Percentiles rank a stretch among this genome's conserved stretches.
Conservation (phyloP, 1,140 invertebrate genomes). For the Drosophila suzukii region DNA sequence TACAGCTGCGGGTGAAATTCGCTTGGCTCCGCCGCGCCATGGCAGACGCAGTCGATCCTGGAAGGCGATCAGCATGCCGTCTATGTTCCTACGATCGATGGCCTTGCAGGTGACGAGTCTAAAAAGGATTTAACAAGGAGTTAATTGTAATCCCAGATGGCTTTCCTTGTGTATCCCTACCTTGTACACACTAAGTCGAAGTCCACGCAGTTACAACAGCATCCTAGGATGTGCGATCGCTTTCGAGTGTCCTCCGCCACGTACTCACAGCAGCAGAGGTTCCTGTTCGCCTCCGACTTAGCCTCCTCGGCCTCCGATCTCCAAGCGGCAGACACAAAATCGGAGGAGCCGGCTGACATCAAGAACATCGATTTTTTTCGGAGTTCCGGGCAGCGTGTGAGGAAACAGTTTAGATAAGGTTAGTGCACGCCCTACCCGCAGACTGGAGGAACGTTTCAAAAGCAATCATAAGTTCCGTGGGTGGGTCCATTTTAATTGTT, state of each 20-base stretch:
- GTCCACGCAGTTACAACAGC: conserved; percentile 87
- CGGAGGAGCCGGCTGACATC: conserved; percentile 27
- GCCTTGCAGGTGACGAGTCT: conserved; percentile 65
- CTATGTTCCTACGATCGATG: conserved; percentile 56
- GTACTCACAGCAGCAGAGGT: conserved; percentile 87
- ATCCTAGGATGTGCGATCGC: conserved; percentile 86
- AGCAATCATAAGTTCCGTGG: background rate
- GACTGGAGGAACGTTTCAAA: background rate
- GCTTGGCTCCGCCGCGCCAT: conserved; percentile 86
- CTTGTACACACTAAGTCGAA: conserved; percentile 84
- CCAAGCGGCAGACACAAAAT: conserved; percentile 42
- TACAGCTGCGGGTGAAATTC: conserved; percentile 78
- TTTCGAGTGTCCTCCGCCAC: conserved; percentile 84
- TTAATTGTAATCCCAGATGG: background rate
- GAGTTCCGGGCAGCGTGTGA: conserved; percentile 53
- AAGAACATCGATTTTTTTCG: conserved; percentile 38
- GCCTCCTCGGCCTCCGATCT: conserved; percentile 47
- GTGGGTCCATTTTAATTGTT: conserved; percentile 3
- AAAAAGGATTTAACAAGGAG: background rate
- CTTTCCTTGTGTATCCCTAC: conserved; percentile 17
- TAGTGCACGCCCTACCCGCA: conserved; percentile 6
- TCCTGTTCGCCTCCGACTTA: background rate
- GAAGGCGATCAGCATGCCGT: conserved; percentile 84
- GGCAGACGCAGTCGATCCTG: conserved; percentile 86
- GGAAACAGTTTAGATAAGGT: conserved; percentile 51